Evolutionary conservation across 2,113 vertebrate genomes (phyloP).

Genomic region (Neolamprologus variostigma): DNA sequence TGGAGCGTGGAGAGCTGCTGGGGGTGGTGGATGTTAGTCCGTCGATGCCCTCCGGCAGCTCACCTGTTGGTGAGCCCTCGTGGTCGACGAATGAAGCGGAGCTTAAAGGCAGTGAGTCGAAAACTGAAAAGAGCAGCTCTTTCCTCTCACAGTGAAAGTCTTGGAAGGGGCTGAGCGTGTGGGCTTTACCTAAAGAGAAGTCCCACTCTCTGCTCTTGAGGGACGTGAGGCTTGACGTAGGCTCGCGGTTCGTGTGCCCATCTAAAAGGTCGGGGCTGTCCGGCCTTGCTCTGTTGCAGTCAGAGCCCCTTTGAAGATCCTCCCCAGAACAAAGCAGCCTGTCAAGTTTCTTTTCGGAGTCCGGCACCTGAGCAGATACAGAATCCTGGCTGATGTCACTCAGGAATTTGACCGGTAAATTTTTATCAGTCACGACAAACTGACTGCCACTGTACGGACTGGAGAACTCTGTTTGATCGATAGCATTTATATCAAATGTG

Average conservation of each 20-base stretch:
- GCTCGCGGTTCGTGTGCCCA: constrained; percentile 71
- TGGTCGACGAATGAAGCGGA: constrained; percentile 80
- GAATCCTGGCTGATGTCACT: constrained; percentile 89
- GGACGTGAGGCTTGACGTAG: constrained; percentile 61
- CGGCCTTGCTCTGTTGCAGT: constrained; percentile 64
- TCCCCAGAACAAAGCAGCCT: constrained; percentile 49
- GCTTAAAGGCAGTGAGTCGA: constrained; percentile 75
- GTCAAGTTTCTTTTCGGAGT: constrained; percentile 34
- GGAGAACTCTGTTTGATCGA: constrained; percentile 89
- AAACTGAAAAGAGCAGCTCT: constrained; percentile 72
- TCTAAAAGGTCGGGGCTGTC: constrained; percentile 85
- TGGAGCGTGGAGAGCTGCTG: constrained; percentile 89
- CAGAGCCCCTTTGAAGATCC: constrained; percentile 61
- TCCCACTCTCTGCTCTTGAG: constrained; percentile 74
- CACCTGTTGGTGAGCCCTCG: constrained; percentile 81
- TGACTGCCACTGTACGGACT: constrained; percentile 89
- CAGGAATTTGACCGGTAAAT: constrained; percentile 89
- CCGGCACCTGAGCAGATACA: constrained; percentile 62
- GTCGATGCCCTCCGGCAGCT: constrained; percentile 79
- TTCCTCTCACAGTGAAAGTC: constrained; percentile 85
- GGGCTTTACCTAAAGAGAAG: constrained; percentile 69
- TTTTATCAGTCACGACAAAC: constrained; percentile 92
- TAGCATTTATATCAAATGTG: constrained; percentile 91
- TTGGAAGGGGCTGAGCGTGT: constrained; percentile 80
- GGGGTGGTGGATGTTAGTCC: constrained; percentile 84